Conservation (phyloP, 2,113 vertebrate species). For the Thunnus thynnus region DNA sequence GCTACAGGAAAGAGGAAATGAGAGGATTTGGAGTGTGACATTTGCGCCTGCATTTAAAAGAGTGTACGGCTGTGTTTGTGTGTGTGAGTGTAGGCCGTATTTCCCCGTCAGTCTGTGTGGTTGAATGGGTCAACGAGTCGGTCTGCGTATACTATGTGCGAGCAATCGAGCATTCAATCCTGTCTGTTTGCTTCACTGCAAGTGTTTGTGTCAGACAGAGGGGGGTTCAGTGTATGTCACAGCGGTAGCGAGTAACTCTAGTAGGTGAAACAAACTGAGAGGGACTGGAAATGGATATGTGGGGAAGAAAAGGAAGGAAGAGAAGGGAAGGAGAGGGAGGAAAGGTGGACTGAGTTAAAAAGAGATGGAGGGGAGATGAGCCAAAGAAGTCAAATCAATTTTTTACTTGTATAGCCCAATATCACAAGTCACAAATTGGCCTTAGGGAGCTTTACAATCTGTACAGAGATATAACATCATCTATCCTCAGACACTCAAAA, state of each 20-base stretch:
- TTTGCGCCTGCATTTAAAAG: slow-evolving; percentile 59
- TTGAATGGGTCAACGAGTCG: slow-evolving; percentile 65
- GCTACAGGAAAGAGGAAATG: slow-evolving; percentile 81
- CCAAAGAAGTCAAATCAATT: too few species aligned
- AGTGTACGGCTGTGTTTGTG: slow-evolving; percentile 33
- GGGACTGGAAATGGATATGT: slow-evolving; percentile 13
- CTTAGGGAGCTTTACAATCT: too few species aligned
- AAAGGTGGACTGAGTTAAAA: neutral
- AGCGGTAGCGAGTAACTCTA: slow-evolving; percentile 41
- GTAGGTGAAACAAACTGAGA: slow-evolving; percentile 45
- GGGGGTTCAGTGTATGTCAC: slow-evolving; percentile 53
- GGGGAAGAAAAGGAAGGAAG: slow-evolving; percentile 2
- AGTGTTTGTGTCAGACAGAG: slow-evolving; percentile 50
- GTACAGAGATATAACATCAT: too few species aligned
- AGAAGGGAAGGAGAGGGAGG: neutral
- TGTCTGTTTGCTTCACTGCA: slow-evolving; percentile 54
- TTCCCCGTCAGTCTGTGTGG: slow-evolving; percentile 59
- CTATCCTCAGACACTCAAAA: too few species aligned
- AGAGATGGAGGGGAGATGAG: neutral
- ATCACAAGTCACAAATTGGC: too few species aligned
- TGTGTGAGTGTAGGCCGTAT: slow-evolving; percentile 21
- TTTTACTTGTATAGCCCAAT: too few species aligned
- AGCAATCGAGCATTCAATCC: slow-evolving; percentile 57
- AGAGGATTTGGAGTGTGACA: slow-evolving; percentile 75
- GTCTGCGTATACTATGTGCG: slow-evolving; percentile 29